Evolutionary conservation across 2,888 invertebrate genomes (phyloP).

Genomic region (Acleris emargana): DNA sequence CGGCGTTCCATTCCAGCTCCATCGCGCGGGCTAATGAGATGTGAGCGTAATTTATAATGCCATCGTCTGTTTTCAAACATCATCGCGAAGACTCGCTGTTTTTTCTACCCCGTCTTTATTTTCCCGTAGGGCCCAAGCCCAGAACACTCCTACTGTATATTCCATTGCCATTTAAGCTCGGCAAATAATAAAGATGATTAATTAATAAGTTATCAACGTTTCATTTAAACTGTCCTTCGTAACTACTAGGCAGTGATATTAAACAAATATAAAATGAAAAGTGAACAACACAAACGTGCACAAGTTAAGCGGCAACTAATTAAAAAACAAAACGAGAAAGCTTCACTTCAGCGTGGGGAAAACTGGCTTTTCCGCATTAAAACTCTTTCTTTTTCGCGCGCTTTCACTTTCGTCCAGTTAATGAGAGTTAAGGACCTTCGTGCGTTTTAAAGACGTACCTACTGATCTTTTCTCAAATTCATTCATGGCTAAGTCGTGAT

Average conservation of each 20-base stretch:
- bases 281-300: slow-evolving; percentile 61
- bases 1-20: slow-evolving; percentile 35
- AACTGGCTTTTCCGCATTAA: slow-evolving; percentile 71
- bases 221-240: slow-evolving; percentile 47
- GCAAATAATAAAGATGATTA: slow-evolving; percentile 32
- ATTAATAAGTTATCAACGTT: slow-evolving; percentile 44
- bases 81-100: slow-evolving; percentile 15
- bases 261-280: slow-evolving; percentile 57
- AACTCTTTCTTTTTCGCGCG: slow-evolving; percentile 68
- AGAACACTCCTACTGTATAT: slow-evolving; percentile 26
- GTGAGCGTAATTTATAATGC: slow-evolving; percentile 39
- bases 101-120: slow-evolving; percentile 41
- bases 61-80: slow-evolving; percentile 33
- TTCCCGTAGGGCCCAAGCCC: slow-evolving; percentile 41
- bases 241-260: slow-evolving; percentile 48
- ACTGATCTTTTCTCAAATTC: slow-evolving; percentile 48
- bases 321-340: slow-evolving; percentile 73
- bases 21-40: slow-evolving; percentile 40
- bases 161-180: not conserved
- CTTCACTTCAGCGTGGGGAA: slow-evolving; percentile 60
- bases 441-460: slow-evolving; percentile 53
- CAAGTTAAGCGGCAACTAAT: slow-evolving; percentile 77
- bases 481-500: slow-evolving; percentile 33
- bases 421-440: slow-evolving; percentile 72
- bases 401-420: slow-evolving; percentile 73